Evolutionary conservation across 1,140 invertebrate genomes (phyloP).

Genomic region (Ceratina calcarata): DNA sequence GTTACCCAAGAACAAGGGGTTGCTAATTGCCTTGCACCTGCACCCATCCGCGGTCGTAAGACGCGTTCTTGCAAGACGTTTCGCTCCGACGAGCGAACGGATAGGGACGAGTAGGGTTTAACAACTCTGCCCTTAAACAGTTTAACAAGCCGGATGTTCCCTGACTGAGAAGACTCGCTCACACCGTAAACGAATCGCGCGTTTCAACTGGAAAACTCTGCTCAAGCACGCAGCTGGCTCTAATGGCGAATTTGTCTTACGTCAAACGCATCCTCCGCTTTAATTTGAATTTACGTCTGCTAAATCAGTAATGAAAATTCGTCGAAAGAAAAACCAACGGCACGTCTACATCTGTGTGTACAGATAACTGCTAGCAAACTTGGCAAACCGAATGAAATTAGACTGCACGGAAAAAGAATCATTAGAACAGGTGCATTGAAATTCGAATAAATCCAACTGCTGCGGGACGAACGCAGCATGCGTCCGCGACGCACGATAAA

Average conservation of each 20-base stretch:
- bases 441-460: too few relatives aligned
- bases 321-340: too few relatives aligned
- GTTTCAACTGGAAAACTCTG: not conserved
- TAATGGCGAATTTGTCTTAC: not conserved
- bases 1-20: conserved; percentile 45
- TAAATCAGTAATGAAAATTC: too few relatives aligned
- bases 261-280: too few relatives aligned
- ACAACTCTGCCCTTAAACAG: conserved; percentile 46
- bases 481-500: not conserved
- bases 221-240: not conserved
- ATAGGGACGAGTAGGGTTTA: conserved; percentile 26
- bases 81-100: conserved; percentile 24
- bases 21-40: conserved; percentile 51
- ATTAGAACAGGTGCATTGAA: too few relatives aligned
- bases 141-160: conserved; percentile 41
- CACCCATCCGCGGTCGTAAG: conserved; percentile 30
- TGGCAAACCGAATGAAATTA: too few relatives aligned
- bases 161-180: not conserved
- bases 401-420: too few relatives aligned
- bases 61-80: conserved; percentile 35
- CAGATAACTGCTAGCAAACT: too few relatives aligned
- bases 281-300: too few relatives aligned
- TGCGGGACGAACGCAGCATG: too few relatives aligned
- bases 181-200: conserved; percentile 1
- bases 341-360: too few relatives aligned